Evolutionary conservation across 1,140 invertebrate genomes (phyloP).

Genomic region (Bradysia coprophila): DNA sequence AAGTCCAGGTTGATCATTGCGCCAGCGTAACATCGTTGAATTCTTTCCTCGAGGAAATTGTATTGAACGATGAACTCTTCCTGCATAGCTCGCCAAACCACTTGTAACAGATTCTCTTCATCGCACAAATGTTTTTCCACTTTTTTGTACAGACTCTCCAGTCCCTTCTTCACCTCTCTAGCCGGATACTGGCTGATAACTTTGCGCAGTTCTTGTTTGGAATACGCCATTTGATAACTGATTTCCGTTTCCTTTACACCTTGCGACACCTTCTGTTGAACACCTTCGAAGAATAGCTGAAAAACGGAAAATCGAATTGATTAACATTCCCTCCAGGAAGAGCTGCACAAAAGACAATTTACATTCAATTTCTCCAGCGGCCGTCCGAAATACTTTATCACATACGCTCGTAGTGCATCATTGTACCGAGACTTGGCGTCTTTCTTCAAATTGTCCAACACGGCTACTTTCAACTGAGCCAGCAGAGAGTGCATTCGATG

Average conservation of each 20-base stretch:
- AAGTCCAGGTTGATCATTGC: constrained; percentile 91
- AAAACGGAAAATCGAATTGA: constrained; percentile 13
- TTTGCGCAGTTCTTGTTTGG: constrained; percentile 89
- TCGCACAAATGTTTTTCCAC: constrained; percentile 94
- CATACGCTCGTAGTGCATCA: constrained; percentile 79
- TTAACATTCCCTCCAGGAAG: neutral
- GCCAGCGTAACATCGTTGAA: constrained; percentile 91
- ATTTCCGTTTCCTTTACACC: constrained; percentile 96
- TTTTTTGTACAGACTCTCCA: constrained; percentile 90
- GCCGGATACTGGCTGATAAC: constrained; percentile 92
- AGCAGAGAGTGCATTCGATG: constrained; percentile 81
- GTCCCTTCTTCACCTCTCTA: constrained; percentile 86
- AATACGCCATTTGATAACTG: constrained; percentile 93
- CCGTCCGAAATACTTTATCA: constrained; percentile 84
- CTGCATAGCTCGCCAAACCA: constrained; percentile 98
- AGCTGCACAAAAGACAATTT: constrained; percentile 6
- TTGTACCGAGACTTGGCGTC: constrained; percentile 84
- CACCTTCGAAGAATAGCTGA: constrained; percentile 87
- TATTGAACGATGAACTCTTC: constrained; percentile 97
- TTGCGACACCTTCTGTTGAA: constrained; percentile 72
- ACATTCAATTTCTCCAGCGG: constrained; percentile 92
- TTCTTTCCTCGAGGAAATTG: constrained; percentile 82
- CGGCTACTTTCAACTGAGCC: constrained; percentile 77
- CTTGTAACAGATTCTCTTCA: constrained; percentile 86
- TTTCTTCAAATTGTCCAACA: constrained; percentile 72